Base-by-base conservation (phyloP, 1,140 invertebrate genomes). In the Plectrocnemia conspersa region DNA sequence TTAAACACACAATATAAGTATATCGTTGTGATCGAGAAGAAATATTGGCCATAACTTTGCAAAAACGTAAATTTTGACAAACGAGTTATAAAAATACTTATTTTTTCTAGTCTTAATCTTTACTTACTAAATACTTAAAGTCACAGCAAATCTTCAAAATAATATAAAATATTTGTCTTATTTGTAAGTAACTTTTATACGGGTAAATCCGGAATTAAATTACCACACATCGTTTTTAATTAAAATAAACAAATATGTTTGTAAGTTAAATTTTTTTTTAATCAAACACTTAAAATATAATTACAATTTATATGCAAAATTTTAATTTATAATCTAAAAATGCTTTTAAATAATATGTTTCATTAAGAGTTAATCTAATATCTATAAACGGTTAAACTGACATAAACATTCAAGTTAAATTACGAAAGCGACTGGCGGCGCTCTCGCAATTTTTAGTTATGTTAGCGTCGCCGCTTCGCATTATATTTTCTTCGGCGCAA, bases 341-440 rank as follows among this genome's bases (percentile, higher is more conserved):
- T n/a, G n/a, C n/a, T n/a, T n/a, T n/a, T n/a, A n/a, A n/a, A n/a
- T n/a, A n/a, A n/a, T n/a, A n/a, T n/a, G n/a, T n/a, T n/a, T n/a
- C n/a, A n/a, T n/a, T n/a, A n/a, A n/a, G n/a, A n/a, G n/a, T 38
- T 7, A 7, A 38, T 10, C 5, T 6, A n/a, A 29, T 7, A 29
- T 7, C 32, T 33, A 18, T 15, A 40, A 40, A 18, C 36, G 16
- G 36, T 15, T 29, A 7, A n/a, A 10, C 9, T 18, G 36, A 13
- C 36, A 19, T 40, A 40, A 40, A 40, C 21, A 40, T 40, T 40
- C 21, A 19, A 40, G 21, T 40, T 40, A 18, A n/a, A n/a, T n/a
- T n/a, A n/a, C n/a, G n/a, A n/a, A n/a, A n/a, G n/a, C n/a, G n/a
- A n/a, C n/a, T n/a, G n/a, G n/a, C n/a, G n/a, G n/a, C n/a, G n/a